Base-by-base conservation (phyloP, 35 echinoderm and acorn worm species). In the Apostichopus parvimensis region DNA sequence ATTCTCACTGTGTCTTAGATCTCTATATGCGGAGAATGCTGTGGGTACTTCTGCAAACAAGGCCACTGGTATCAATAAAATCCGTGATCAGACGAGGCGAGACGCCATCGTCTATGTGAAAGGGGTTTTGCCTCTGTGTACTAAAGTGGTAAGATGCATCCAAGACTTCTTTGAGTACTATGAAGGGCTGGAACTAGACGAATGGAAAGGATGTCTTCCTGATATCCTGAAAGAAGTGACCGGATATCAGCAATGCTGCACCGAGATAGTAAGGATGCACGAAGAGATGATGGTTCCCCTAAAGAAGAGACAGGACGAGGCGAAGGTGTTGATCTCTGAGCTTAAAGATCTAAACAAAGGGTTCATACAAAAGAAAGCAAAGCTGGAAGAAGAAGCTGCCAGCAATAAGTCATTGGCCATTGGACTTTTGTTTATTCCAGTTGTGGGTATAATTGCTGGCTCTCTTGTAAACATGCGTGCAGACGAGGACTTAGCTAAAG, bases 151-250 rank as follows among this genome's bases (percentile, higher is more conserved):
- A 34, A 34, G 28, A 34, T 34, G 28, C 28, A 34, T 34, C 28
- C 28, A 34, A 34, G 28, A 34, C 1, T 34, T 34, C 28, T 34
- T 34, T 34, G 28, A 34, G 28, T 34, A 34, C 28, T 34, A 34
- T 34, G 28, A 34, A 34, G 28, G 1, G 1, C 28, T 34, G 28
- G 28, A 34, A 34, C 28, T 34, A 34, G 28, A 34, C 28, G 28
- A 34, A 34, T 34, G 28, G 28, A 34, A 34, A 34, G 28, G 1
- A 34, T 1, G 28, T 34, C 28, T 34, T 34, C 28, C 28, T 34
- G 61, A 18, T 66, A 89, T 89, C 28, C 4, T 89, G 17, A 28
- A 65, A 7, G 87, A 89, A 71, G 87, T 89, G 52, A 71, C 14
- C 25, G 79, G 79, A 14, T 82, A 82, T 5, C 24, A 55, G 52